Conservation (phyloP, 2,797 vertebrate genomes). For the Avahi laniger region DNA sequence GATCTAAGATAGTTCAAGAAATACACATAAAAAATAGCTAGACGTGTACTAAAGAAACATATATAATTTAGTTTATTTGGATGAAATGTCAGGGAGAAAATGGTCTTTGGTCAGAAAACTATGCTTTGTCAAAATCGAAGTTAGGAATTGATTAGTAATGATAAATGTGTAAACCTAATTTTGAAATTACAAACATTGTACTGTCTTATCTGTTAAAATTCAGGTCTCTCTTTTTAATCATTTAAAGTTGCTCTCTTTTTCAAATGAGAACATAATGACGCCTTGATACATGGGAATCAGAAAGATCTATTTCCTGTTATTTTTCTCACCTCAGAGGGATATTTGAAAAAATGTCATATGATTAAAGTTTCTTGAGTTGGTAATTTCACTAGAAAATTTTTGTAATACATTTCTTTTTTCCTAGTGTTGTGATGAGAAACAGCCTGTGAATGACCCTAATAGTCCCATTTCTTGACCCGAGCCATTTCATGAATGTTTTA, state of each 20-base stretch:
- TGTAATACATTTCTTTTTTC: not conserved
- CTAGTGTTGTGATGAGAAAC: not conserved
- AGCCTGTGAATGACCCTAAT: not conserved
- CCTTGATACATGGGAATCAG: not conserved
- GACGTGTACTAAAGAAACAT: not conserved
- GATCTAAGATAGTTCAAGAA: not conserved
- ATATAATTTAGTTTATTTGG: not conserved
- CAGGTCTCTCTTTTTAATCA: slow-evolving; percentile 1
- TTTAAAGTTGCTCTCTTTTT: slow-evolving; percentile 24
- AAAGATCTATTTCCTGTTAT: not conserved
- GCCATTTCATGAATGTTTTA: slow-evolving; percentile 14
- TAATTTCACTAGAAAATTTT: not conserved
- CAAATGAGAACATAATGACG: not conserved
- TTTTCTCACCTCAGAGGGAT: not conserved
- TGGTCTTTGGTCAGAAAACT: not conserved
- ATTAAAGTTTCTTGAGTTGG: slow-evolving; percentile 11
- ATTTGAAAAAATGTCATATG: not conserved
- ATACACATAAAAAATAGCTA: not conserved
- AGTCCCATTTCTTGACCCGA: slow-evolving; percentile 24
- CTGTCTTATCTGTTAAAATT: not conserved
- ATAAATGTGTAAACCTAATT: not conserved
- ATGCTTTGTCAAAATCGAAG: not conserved
- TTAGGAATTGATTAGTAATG: not conserved
- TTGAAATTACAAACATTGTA: not conserved
- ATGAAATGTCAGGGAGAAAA: not conserved